Evolutionary conservation across 64 coral and sea anemone genomes (phyloP).

Genomic region (Acropora tenuis): DNA sequence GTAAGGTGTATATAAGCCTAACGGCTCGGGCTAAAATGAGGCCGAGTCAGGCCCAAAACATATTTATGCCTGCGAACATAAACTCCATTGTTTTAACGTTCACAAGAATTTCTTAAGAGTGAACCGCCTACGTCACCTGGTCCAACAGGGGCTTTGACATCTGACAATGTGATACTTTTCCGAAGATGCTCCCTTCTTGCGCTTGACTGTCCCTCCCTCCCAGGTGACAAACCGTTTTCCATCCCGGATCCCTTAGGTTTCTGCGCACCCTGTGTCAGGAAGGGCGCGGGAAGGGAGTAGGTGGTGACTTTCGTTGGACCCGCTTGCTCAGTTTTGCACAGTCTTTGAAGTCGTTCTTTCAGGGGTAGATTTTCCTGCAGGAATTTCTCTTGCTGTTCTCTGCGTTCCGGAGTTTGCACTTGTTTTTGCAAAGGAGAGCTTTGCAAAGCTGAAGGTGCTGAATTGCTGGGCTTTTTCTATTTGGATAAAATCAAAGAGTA

Average conservation of each 20-base stretch:
- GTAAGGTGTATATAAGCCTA: too few species aligned
- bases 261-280: neutral
- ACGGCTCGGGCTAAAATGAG: too few species aligned
- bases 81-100: too few species aligned
- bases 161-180: conserved; percentile 23
- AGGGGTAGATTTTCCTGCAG: conserved; percentile 56
- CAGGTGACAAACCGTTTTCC: conserved; percentile 16
- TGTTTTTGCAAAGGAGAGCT: neutral
- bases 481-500: neutral
- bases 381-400: conserved; percentile 45
- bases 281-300: conserved; percentile 22
- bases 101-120: too few species aligned
- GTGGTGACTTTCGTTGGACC: conserved; percentile 18
- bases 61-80: too few species aligned
- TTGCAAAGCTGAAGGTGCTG: neutral
- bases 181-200: neutral
- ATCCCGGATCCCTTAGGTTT: neutral
- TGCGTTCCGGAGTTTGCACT: conserved; percentile 13
- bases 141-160: neutral
- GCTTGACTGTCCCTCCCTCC: neutral
- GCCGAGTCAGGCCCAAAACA: too few species aligned
- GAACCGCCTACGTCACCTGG: neutral
- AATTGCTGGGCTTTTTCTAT: conserved; percentile 6
- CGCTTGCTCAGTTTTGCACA: conserved; percentile 12
- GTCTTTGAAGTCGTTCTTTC: conserved; percentile 27